Conservation (phyloP, 2,113 vertebrate genomes). For the Chiloscyllium plagiosum region DNA sequence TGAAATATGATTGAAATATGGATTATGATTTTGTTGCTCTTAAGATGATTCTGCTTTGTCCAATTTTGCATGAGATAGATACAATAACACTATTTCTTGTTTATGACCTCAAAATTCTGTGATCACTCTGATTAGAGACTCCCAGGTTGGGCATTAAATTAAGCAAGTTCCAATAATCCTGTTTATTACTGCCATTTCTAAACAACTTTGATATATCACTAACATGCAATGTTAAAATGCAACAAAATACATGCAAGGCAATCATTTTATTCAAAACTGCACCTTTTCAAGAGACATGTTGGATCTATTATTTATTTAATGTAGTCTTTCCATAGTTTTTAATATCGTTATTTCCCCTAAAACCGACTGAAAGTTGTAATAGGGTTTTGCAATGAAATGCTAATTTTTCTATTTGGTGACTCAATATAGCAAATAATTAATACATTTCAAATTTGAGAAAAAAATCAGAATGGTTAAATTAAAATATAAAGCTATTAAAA, state of each 20-base stretch:
- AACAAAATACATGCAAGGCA: neutral
- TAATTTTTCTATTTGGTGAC: neutral
- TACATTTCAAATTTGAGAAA: neutral
- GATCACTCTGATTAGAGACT: neutral
- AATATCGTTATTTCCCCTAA: neutral
- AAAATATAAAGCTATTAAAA: constrained; percentile 18
- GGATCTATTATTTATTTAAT: neutral
- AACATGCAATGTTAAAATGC: neutral
- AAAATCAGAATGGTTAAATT: constrained; percentile 26
- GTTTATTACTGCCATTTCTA: neutral
- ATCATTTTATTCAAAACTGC: neutral
- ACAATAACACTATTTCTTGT: neutral
- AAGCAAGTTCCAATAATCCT: neutral
- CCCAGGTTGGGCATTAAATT: neutral
- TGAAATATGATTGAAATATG: neutral
- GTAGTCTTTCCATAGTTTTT: neutral
- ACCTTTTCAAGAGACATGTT: neutral
- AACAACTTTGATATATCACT: neutral
- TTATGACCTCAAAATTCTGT: neutral
- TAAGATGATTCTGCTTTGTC: neutral
- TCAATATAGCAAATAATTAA: constrained; percentile 33
- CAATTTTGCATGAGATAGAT: neutral
- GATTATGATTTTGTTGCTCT: neutral
- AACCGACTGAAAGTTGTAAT: neutral
- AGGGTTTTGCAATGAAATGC: neutral